phyloP scores from a whole-genome alignment of 64 coral and sea anemone species.

The Astreopora myriophthalma region DNA sequence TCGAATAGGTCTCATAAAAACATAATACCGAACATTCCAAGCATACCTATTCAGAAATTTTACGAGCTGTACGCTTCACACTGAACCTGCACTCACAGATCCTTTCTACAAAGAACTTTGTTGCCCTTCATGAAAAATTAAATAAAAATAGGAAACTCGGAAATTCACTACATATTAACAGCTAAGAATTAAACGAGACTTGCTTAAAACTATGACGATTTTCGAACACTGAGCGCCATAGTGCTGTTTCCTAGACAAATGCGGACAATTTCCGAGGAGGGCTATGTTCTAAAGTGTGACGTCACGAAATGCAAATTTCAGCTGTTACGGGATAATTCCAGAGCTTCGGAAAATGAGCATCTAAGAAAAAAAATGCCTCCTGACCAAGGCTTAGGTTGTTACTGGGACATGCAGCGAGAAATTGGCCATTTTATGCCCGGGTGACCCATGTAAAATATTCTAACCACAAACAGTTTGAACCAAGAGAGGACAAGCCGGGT shows the following conservation, averaged over 20 bases:
- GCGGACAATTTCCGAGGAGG: no score
- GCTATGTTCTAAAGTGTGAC: no score
- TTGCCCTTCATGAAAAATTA: not conserved
- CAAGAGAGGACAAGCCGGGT: no score
- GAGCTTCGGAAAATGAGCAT: no score
- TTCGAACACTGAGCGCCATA: not conserved
- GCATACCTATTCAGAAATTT: not conserved
- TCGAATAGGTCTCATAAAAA: not conserved
- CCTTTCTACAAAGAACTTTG: not conserved
- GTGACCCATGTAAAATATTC: no score
- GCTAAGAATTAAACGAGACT: not conserved
- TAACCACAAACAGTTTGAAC: no score
- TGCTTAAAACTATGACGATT: not conserved
- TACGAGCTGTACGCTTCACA: not conserved
- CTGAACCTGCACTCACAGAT: not conserved
- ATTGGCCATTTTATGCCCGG: no score
- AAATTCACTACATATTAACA: not conserved
- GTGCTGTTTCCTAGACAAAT: not conserved
- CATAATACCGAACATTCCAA: not conserved
- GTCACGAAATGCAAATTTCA: no score
- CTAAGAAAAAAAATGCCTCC: no score
- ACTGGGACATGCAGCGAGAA: no score
- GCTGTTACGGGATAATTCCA: no score
- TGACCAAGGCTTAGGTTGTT: no score
- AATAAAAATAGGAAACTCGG: not conserved